phyloP scores from a whole-genome alignment of 2,797 vertebrate species.

The Catamblyrhynchus diadema region DNA sequence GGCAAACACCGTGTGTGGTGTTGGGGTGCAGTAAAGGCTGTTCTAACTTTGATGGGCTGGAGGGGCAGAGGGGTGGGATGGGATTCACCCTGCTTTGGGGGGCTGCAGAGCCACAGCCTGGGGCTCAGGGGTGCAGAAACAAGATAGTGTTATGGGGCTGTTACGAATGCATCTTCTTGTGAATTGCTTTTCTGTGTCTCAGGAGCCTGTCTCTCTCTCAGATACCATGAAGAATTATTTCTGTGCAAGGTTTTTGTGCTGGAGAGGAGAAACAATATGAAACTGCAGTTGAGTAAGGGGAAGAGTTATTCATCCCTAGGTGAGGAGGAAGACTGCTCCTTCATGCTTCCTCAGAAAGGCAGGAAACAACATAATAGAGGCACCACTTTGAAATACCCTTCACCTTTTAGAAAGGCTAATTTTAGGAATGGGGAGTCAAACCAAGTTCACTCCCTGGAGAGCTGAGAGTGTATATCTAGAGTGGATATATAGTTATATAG shows the following conservation, averaged over 20 bases:
- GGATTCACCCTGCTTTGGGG: background rate
- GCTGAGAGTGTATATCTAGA: too few relatives aligned
- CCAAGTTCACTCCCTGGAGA: too few relatives aligned
- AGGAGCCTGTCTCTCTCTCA: background rate
- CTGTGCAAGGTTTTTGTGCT: background rate
- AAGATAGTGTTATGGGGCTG: background rate
- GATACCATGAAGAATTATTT: background rate
- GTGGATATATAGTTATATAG: background rate
- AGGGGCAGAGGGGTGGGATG: background rate
- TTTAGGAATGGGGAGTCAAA: too few relatives aligned
- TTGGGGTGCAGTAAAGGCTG: conserved; percentile 23
- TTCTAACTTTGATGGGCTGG: background rate
- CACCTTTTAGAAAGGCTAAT: background rate
- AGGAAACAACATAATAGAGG: background rate
- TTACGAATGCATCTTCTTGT: background rate
- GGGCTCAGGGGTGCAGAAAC: background rate
- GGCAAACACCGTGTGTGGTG: background rate
- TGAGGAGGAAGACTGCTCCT: background rate
- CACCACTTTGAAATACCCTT: background rate
- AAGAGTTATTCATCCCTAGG: background rate
- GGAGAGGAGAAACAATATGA: background rate
- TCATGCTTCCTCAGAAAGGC: background rate
- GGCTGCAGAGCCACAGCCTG: background rate
- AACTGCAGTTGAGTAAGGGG: background rate
- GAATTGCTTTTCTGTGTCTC: background rate